Conservation (phyloP, 2,888 invertebrate species). For the Blastobasis adustella region DNA sequence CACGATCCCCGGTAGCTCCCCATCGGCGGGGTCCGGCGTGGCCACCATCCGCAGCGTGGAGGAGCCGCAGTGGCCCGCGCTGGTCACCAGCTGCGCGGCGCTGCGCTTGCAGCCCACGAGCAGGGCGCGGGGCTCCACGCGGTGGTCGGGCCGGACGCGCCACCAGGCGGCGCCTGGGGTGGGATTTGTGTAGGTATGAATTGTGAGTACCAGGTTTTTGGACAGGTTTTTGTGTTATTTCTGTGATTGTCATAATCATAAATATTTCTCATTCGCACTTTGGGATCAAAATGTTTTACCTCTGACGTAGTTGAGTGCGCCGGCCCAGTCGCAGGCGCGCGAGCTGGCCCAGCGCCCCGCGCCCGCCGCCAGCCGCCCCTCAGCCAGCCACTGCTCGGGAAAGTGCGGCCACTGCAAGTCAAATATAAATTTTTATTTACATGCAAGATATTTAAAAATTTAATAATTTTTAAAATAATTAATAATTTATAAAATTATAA, state of each 20-base stretch:
- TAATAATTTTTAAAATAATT: too few relatives aligned
- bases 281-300: slow-evolving; percentile 25
- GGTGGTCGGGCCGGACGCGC: slow-evolving; percentile 32
- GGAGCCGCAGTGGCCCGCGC: slow-evolving; percentile 44
- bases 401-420: slow-evolving; percentile 59
- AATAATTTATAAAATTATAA: too few relatives aligned
- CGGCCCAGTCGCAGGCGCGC: slow-evolving; percentile 58
- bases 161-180: slow-evolving; percentile 60
- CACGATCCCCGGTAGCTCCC: slow-evolving; percentile 36
- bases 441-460: too few relatives aligned
- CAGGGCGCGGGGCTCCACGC: slow-evolving; percentile 35
- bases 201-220: too few relatives aligned
- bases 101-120: slow-evolving; percentile 40
- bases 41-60: slow-evolving; percentile 45
- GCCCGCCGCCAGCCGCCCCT: slow-evolving; percentile 34
- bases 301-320: slow-evolving; percentile 61
- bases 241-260: too few relatives aligned
- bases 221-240: too few relatives aligned
- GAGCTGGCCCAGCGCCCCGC: slow-evolving; percentile 41
- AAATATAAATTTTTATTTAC: not conserved
- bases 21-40: slow-evolving; percentile 35
- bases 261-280: too few relatives aligned
- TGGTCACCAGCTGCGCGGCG: slow-evolving; percentile 53
- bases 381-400: slow-evolving; percentile 62
- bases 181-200: too few relatives aligned